These are phyloP conservation scores for Colaptes auratus DNA, from an alignment of 2,113 vertebrate genomes.

Conservation along the genomic window DNA sequence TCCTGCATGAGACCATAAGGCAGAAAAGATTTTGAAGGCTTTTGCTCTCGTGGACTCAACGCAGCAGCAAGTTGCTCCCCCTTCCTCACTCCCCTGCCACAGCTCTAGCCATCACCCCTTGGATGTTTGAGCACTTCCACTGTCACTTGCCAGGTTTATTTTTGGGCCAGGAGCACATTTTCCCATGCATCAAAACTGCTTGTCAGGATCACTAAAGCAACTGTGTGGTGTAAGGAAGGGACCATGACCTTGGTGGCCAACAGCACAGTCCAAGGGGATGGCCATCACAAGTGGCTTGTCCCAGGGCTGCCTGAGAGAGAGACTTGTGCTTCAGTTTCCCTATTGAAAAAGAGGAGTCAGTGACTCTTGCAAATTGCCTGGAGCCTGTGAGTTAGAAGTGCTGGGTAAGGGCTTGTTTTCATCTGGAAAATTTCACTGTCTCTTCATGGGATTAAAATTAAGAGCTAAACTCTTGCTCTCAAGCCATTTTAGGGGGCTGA, in stretches of 20 bases:
- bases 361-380: background rate
- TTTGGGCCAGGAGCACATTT: background rate
- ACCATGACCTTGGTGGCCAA: background rate
- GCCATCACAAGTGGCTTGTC: background rate
- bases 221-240: background rate
- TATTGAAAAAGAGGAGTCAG: rapidly evolving
- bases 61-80: background rate
- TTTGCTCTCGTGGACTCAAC: background rate
- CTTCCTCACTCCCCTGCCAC: background rate
- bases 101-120: background rate
- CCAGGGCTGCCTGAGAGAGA: background rate
- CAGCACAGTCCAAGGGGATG: rapidly evolving
- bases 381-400: background rate
- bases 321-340: background rate
- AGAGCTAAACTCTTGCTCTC: background rate
- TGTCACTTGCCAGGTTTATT: background rate
- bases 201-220: background rate
- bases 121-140: background rate
- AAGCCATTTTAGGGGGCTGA: background rate
- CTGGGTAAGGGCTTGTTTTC: background rate
- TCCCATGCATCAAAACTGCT: background rate
- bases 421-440: background rate
- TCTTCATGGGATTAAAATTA: background rate
- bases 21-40: background rate
- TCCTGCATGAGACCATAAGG: rapidly evolving